Percentiles rank a stretch among this genome's conserved stretches.
Conservation (phyloP, 1,140 invertebrate species). For the Gonioctena quinquepunctata region DNA sequence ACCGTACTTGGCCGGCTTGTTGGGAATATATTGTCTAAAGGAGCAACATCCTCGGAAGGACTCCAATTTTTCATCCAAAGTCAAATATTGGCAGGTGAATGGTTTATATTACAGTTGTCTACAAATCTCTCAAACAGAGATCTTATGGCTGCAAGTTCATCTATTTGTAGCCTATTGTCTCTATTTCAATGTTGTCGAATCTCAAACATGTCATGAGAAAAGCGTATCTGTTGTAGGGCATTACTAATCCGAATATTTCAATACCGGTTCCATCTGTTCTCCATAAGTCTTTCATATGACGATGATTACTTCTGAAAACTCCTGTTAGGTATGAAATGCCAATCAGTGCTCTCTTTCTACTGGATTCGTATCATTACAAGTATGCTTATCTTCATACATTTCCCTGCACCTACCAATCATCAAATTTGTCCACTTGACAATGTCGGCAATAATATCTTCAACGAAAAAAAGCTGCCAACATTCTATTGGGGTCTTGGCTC, state of each 20-base stretch:
- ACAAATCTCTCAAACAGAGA: conserved; percentile 9
- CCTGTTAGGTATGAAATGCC: background rate
- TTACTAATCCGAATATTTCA: background rate
- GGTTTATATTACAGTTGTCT: background rate
- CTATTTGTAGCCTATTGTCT: background rate
- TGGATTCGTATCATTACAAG: background rate
- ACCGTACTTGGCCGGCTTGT: conserved; percentile 2
- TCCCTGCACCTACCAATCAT: background rate
- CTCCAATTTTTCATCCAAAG: background rate
- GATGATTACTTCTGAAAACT: background rate
- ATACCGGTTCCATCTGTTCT: background rate
- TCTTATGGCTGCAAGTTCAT: conserved; percentile 5
- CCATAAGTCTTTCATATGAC: background rate
- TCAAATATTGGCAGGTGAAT: conserved; percentile 1
- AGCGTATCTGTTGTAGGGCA: background rate
- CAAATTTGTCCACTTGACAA: background rate
- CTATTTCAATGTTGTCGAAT: conserved; percentile 18
- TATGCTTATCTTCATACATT: background rate
- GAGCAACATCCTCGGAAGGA: background rate
- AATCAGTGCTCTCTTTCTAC: background rate
- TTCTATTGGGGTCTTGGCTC: no score
- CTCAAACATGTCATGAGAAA: background rate
- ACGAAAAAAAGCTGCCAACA: background rate
- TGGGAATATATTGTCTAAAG: conserved; percentile 10
- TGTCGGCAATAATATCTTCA: background rate